phyloP scores from a whole-genome alignment of 2,888 invertebrate genomes.

The Synergus gifuensis region DNA sequence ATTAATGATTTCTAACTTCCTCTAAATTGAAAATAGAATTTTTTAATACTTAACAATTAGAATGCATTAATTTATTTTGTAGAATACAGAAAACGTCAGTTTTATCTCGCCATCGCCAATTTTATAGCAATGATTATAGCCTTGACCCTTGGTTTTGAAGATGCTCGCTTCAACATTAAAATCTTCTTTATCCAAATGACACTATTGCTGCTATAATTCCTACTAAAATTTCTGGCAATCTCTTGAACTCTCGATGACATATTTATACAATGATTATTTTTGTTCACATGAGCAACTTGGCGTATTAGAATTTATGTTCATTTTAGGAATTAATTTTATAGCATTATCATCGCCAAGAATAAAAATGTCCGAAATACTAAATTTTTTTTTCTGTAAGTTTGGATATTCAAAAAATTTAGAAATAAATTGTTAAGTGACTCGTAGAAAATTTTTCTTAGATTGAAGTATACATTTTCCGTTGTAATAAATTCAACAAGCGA shows the following conservation, averaged over 20 bases:
- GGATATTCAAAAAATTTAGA: too few relatives aligned
- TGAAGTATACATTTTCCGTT: not conserved
- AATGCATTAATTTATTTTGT: conserved; percentile 57
- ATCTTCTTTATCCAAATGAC: conserved; percentile 93
- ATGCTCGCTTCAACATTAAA: conserved; percentile 98
- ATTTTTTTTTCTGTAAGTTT: not conserved
- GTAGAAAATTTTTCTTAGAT: too few relatives aligned
- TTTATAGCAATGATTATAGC: conserved; percentile 93
- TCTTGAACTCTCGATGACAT: conserved; percentile 90
- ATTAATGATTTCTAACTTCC: not conserved
- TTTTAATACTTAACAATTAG: not conserved
- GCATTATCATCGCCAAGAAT: not conserved
- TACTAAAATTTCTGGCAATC: conserved; percentile 96
- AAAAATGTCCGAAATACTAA: not conserved
- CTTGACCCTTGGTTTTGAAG: conserved; percentile 95
- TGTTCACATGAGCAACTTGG: conserved; percentile 86
- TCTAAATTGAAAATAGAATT: not conserved
- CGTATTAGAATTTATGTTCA: conserved; percentile 79
- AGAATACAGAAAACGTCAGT: conserved; percentile 79
- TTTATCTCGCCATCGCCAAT: conserved; percentile 80
- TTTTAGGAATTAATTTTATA: not conserved
- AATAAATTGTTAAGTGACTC: too few relatives aligned
- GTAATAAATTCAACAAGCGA: not conserved
- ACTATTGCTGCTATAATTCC: conserved; percentile 96
- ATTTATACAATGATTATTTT: conserved; percentile 88